Evolutionary conservation across 1,140 invertebrate species (phyloP).

Genomic region (Lutraria rhynchaena): DNA sequence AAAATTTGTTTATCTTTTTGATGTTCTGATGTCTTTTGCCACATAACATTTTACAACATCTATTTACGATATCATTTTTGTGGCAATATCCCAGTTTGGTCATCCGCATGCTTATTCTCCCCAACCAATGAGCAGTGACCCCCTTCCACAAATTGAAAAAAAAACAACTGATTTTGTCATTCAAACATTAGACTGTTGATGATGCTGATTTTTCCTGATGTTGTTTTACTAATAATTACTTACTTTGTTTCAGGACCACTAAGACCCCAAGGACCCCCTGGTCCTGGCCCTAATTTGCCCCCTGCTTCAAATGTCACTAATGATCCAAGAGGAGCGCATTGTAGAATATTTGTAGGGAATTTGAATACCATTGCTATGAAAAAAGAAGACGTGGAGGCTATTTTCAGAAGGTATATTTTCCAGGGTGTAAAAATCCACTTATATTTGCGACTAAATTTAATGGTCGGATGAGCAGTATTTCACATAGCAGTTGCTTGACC

Average conservation of each 20-base stretch:
- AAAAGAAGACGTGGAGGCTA: slow-evolving; percentile 93
- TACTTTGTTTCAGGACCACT: slow-evolving; percentile 16
- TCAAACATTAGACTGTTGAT: not conserved
- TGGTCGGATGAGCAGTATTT: too few relatives aligned
- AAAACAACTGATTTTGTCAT: not conserved
- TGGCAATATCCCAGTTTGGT: too few relatives aligned
- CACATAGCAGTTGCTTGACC: too few relatives aligned
- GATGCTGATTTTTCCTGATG: not conserved
- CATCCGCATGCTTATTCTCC: too few relatives aligned
- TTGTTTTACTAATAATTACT: not conserved
- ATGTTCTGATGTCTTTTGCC: too few relatives aligned
- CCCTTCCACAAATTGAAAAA: not conserved
- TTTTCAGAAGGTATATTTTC: slow-evolving; percentile 88
- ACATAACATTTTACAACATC: too few relatives aligned
- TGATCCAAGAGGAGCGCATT: slow-evolving; percentile 93
- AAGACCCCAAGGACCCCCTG: slow-evolving; percentile 16
- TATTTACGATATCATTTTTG: too few relatives aligned
- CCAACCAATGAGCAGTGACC: too few relatives aligned
- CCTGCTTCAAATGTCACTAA: slow-evolving; percentile 90
- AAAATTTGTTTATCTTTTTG: too few relatives aligned
- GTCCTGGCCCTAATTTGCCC: slow-evolving; percentile 39
- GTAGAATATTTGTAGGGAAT: slow-evolving; percentile 94
- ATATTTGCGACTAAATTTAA: too few relatives aligned
- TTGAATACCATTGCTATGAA: slow-evolving; percentile 94
- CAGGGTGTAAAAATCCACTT: too few relatives aligned